phyloP scores from a whole-genome alignment of 2,888 invertebrate genomes.

The Cosmia pyralina region DNA sequence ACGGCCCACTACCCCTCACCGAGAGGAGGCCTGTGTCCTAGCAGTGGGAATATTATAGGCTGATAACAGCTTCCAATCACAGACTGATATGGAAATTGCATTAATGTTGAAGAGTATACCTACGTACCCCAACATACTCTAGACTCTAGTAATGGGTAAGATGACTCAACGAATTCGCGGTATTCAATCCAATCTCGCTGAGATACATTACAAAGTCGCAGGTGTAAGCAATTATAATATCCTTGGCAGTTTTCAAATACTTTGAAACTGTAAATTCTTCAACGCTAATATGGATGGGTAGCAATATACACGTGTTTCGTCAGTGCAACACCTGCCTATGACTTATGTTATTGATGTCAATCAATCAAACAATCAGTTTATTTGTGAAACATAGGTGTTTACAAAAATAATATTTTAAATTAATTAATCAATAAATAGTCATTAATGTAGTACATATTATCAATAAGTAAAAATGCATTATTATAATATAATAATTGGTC shows the following conservation, averaged over 20 bases:
- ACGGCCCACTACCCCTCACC: no score
- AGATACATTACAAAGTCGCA: constrained; percentile 11
- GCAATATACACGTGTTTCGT: not conserved
- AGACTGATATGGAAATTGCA: not conserved
- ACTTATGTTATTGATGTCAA: not conserved
- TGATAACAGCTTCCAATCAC: not conserved
- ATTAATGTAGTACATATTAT: no score
- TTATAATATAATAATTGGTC: no score
- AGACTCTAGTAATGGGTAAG: not conserved
- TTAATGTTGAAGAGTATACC: not conserved
- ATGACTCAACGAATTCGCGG: constrained; percentile 21
- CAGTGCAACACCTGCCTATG: constrained; percentile 11
- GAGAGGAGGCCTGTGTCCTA: no score
- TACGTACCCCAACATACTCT: not conserved
- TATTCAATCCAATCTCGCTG: constrained; percentile 22
- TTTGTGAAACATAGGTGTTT: no score
- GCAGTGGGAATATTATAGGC: no score
- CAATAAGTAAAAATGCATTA: no score
- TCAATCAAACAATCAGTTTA: no score
- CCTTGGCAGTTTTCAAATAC: constrained; percentile 7
- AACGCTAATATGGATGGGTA: not conserved
- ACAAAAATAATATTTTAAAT: no score
- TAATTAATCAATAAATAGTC: no score
- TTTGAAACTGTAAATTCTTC: constrained; percentile 14
- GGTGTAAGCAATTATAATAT: constrained; percentile 38